Base-by-base conservation (phyloP, 2,888 invertebrate species). In the Hirtodrosophila cameraria region DNA sequence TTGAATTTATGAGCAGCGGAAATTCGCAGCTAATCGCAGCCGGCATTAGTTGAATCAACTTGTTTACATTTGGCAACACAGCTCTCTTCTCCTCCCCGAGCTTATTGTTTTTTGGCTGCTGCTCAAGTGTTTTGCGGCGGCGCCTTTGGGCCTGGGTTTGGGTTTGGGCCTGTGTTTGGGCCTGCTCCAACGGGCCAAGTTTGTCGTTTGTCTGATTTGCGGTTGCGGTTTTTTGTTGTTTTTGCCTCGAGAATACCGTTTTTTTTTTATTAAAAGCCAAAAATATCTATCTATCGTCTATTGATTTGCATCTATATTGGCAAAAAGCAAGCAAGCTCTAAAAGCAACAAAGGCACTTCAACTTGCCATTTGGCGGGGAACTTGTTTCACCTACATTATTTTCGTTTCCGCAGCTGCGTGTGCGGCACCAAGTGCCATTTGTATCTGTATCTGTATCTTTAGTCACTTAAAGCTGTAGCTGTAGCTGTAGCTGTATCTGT, bases 361-460 rank as follows among this genome's bases (percentile, higher is more conserved):
- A 63, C 70, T 60, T 67, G 71, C 55, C 62, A 71, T 67, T 74
- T 71, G 39, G 63, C 77, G 36, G 59, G 64, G 60, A 80, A 80
- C 80, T 80, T 73, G 80, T 80, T 80, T 80, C 80, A 82, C 80
- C 82, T 82, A 80, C 80, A 80, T 81, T 78, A 41, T 64, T 71
- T 74, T 64, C 72, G 72, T 79, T 79, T 81, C 79, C 79, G 81
- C 73, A 80, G 78, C 81, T 81, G 82, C 79, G 81, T 78, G 81
- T 81, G 81, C 70, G 78, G 78, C 73, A 61, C 53, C 53, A 62
- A 69, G 57, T 58, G 57, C 57, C 61, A 70, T 62, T 38, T 55
- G 63, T 69, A 66, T 73, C 57, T 74, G 50, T 64, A 58, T 54
- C 50, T 60, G 43, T 69, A 46, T 28, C 43, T 73, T n/a, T n/a